Conservation (phyloP, 2,888 invertebrate species). For the Cenopis cana region DNA sequence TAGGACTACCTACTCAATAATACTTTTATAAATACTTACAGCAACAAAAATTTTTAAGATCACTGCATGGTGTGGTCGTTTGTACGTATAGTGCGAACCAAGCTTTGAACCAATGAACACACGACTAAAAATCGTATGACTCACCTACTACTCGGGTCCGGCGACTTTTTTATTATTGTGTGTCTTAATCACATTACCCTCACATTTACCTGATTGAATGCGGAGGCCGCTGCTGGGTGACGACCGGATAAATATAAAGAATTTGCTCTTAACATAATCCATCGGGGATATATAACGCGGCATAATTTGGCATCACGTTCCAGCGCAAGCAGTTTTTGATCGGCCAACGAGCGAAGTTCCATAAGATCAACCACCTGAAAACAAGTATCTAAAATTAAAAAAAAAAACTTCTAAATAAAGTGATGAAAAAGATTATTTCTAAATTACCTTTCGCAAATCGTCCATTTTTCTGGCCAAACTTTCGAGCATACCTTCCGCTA, state of each 20-base stretch:
- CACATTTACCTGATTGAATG: conserved; percentile 63
- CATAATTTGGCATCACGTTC: conserved; percentile 68
- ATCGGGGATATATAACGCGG: conserved; percentile 68
- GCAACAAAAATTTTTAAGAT: too few relatives aligned
- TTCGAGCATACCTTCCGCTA: conserved; percentile 78
- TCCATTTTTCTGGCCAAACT: conserved; percentile 77
- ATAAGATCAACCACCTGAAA: conserved; percentile 76
- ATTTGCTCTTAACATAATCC: conserved; percentile 70
- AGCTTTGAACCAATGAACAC: too few relatives aligned
- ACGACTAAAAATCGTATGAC: background rate
- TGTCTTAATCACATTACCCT: conserved; percentile 55
- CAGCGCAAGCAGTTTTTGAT: conserved; percentile 66
- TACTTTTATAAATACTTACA: too few relatives aligned
- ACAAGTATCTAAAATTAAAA: background rate
- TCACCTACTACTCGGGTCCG: background rate
- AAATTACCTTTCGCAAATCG: conserved; percentile 70
- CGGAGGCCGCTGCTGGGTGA: conserved; percentile 53
- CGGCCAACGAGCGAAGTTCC: conserved; percentile 77
- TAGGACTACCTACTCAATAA: too few relatives aligned
- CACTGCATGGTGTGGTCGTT: too few relatives aligned
- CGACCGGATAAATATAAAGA: conserved; percentile 68
- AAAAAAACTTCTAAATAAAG: background rate
- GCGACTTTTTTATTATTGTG: background rate
- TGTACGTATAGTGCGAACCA: too few relatives aligned
- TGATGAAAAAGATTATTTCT: background rate